Conservation (phyloP, 2,797 vertebrate genomes). For the Tachyglossus aculeatus region DNA sequence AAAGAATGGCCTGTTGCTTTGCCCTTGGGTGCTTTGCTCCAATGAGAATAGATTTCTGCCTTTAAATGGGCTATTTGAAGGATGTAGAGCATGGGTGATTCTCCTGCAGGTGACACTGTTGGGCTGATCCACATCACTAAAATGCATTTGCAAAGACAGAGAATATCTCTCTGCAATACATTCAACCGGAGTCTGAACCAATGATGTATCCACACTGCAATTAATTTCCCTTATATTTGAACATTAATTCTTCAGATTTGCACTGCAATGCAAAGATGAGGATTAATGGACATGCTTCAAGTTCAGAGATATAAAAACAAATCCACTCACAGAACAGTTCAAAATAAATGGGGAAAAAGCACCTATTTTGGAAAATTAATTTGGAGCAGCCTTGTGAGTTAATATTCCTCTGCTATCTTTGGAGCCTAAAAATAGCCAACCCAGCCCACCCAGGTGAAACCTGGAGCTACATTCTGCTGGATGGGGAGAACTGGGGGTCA, state of each 20-base stretch:
- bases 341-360: conserved; percentile 34
- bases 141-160: conserved; percentile 14
- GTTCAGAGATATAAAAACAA: conserved; percentile 34
- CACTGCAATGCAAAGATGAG: conserved; percentile 27
- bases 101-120: conserved; percentile 75
- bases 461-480: background rate
- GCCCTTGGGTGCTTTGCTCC: too few species aligned
- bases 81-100: conserved; percentile 30
- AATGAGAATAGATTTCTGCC: too few species aligned
- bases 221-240: conserved; percentile 39
- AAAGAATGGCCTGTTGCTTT: too few species aligned
- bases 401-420: background rate
- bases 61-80: conserved; percentile 2
- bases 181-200: conserved; percentile 45
- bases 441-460: background rate
- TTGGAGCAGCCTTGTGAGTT: background rate
- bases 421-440: background rate
- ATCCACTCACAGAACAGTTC: conserved; percentile 40
- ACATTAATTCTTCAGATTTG: conserved; percentile 12
- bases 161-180: conserved; percentile 18
- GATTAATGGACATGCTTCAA: conserved; percentile 47
- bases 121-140: conserved; percentile 51
- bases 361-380: background rate
- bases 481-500: too few species aligned
- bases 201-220: conserved; percentile 37